A percentile compares a stretch with the other conserved stretches of the same genome.
Conservation (phyloP, 37 sponge, comb jelly and placozoan genomes). For the Geodia barretti region DNA sequence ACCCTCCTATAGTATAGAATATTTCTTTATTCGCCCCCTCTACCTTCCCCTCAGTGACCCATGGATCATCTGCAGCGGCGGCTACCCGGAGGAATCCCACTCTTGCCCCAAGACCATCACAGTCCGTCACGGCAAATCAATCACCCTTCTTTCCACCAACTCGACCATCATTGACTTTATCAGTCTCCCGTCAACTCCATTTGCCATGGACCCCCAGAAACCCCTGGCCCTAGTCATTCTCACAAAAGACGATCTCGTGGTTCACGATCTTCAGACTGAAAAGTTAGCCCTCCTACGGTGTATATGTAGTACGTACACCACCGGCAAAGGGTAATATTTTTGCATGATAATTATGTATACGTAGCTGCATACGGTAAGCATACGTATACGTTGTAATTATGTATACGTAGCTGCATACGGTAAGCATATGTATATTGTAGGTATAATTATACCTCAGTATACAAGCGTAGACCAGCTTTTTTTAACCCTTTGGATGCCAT, state of each 20-base stretch:
- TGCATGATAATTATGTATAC: too few species aligned
- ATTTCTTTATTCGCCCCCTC: neutral
- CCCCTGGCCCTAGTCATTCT: slow-evolving; percentile 45
- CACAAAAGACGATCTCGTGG: slow-evolving; percentile 37
- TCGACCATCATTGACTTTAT: slow-evolving; percentile 55
- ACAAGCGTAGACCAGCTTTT: too few species aligned
- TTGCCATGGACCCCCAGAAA: slow-evolving; percentile 33
- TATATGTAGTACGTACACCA: too few species aligned
- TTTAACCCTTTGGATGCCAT: too few species aligned
- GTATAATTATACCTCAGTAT: too few species aligned
- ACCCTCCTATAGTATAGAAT: neutral
- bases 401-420: too few species aligned
- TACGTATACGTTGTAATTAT: too few species aligned
- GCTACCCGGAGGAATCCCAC: slow-evolving; percentile 29
- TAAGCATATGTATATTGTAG: too few species aligned
- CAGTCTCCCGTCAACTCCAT: slow-evolving; percentile 51
- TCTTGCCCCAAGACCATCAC: slow-evolving; percentile 26
- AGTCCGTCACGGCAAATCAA: slow-evolving; percentile 12
- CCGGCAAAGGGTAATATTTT: too few species aligned
- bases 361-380: too few species aligned
- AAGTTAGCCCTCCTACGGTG: too few species aligned
- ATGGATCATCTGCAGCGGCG: slow-evolving; percentile 25
- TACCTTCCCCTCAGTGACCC: slow-evolving; percentile 7
- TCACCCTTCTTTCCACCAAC: slow-evolving; percentile 15
- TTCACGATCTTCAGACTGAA: slow-evolving; percentile 32